Evolutionary conservation across 1,140 invertebrate genomes (phyloP).

Genomic region (Acromyrmex echinatior): DNA sequence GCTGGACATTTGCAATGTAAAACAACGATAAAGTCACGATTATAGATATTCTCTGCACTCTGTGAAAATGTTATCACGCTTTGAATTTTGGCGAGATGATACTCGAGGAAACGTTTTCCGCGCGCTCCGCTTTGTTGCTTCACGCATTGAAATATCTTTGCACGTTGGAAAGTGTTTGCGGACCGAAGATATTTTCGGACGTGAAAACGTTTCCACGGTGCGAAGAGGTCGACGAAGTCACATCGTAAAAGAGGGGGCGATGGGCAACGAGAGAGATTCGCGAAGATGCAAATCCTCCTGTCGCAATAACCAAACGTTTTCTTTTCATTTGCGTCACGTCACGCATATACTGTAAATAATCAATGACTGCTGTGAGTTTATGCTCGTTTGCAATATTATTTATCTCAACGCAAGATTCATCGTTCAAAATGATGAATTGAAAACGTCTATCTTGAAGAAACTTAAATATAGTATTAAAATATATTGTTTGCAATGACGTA

Average conservation of each 20-base stretch:
- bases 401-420: neutral
- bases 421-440: conserved; percentile 4
- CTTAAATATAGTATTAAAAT: conserved; percentile 37
- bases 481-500: neutral
- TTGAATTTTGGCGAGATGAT: neutral
- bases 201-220: conserved; percentile 69
- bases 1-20: neutral
- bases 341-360: conserved; percentile 33
- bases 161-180: conserved; percentile 72
- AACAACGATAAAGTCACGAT: neutral
- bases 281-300: conserved; percentile 47
- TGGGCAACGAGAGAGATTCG: conserved; percentile 47
- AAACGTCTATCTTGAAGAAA: neutral
- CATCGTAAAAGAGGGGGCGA: conserved; percentile 58
- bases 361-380: neutral
- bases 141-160: conserved; percentile 73
- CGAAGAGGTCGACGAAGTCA: conserved; percentile 66
- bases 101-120: conserved; percentile 13
- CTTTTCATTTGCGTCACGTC: conserved; percentile 43
- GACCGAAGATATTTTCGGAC: conserved; percentile 70
- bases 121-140: conserved; percentile 68
- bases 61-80: conserved; percentile 21
- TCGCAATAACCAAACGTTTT: conserved; percentile 50
- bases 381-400: conserved; percentile 9
- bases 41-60: neutral